Conservation (phyloP, 2,797 vertebrate genomes). For the Parauchenoglanis punctatus region DNA sequence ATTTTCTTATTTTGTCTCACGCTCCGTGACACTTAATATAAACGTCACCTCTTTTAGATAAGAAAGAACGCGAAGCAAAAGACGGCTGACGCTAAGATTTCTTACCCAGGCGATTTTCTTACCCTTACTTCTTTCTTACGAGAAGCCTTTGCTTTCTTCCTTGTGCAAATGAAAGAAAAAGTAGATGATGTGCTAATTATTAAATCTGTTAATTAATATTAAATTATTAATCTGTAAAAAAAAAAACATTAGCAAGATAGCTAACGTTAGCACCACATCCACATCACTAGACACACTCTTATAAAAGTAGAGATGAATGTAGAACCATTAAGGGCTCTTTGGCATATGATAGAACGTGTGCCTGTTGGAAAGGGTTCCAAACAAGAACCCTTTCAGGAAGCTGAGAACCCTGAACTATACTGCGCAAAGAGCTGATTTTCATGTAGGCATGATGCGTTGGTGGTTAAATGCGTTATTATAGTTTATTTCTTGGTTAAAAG, state of each 20-base stretch:
- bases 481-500: background rate
- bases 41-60: background rate
- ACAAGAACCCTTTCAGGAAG: background rate
- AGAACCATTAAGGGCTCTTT: background rate
- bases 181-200: background rate
- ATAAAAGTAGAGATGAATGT: background rate
- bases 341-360: background rate
- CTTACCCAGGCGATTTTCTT: background rate
- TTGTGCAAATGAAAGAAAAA: background rate
- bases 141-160: background rate
- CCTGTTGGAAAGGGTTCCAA: background rate
- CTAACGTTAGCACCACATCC: background rate
- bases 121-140: no score
- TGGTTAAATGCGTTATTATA: background rate
- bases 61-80: background rate
- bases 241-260: background rate
- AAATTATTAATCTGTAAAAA: no score
- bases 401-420: background rate
- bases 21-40: background rate
- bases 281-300: background rate
- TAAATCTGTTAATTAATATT: background rate
- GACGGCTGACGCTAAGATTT: background rate
- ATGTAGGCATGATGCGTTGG: background rate
- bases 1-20: background rate
- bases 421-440: background rate